Evolutionary conservation across 2,888 invertebrate species (phyloP).

Genomic region (Plebejus melissa): DNA sequence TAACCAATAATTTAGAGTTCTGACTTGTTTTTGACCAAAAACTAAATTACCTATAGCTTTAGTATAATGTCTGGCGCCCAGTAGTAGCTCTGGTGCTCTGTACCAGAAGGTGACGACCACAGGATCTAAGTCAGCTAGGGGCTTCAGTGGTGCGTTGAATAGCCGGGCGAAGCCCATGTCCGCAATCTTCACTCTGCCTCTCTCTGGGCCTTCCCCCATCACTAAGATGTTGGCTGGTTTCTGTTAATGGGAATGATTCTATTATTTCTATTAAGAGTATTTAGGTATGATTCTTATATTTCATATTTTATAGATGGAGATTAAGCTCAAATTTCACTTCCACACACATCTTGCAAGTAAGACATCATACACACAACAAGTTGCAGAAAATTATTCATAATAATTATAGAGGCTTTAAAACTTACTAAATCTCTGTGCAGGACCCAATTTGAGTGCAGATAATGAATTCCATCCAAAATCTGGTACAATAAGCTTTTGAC

Average conservation of each 20-base stretch:
- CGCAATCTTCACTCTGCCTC: constrained; percentile 98
- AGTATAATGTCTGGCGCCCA: constrained; percentile 97
- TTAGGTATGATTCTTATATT: not conserved
- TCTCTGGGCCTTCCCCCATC: constrained; percentile 98
- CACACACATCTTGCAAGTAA: too few species aligned
- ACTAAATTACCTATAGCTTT: constrained; percentile 91
- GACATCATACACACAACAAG: too few species aligned
- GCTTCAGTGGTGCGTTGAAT: constrained; percentile 98
- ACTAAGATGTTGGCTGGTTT: constrained; percentile 99
- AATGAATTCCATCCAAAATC: constrained; percentile 98
- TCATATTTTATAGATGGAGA: too few species aligned
- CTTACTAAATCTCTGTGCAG: constrained; percentile 96
- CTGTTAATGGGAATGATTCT: constrained; percentile 58
- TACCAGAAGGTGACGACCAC: constrained; percentile 99
- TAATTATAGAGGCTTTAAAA: constrained; percentile 26
- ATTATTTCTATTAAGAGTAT: not conserved
- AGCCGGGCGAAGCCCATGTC: constrained; percentile 99
- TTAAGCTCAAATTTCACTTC: too few species aligned
- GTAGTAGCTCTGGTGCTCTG: constrained; percentile 95
- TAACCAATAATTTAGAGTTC: too few species aligned
- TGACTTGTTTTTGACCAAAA: too few species aligned
- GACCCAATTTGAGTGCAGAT: constrained; percentile 99
- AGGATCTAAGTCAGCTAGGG: constrained; percentile 98
- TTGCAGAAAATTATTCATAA: too few species aligned
- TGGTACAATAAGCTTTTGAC: constrained; percentile 98